Percentiles rank a stretch among this genome's conserved stretches.
Evolutionary conservation across 2,888 invertebrate genomes (phyloP).

Genomic region (Ochlodes sylvanus): DNA sequence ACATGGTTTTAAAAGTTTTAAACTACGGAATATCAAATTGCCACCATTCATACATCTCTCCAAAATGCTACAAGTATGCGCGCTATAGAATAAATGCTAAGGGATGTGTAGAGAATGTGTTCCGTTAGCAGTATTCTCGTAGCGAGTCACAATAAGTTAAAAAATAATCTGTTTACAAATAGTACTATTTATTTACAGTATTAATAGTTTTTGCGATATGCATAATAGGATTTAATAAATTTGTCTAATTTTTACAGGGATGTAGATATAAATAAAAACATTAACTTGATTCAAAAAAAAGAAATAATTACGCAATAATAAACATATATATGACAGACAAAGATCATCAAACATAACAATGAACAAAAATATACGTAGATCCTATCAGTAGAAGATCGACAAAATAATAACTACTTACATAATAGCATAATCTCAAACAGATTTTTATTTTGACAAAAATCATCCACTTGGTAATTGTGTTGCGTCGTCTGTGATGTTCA

Average conservation of each 20-base stretch:
- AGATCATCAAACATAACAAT: slow-evolving; percentile 80
- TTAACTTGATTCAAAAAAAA: slow-evolving; percentile 67
- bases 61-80: slow-evolving; percentile 56
- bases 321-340: slow-evolving; percentile 67
- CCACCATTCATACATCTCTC: slow-evolving; percentile 52
- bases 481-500: slow-evolving; percentile 20
- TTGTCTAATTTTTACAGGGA: slow-evolving; percentile 67
- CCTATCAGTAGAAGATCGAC: slow-evolving; percentile 53
- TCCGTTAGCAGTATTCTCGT: slow-evolving; percentile 37
- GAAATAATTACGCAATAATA: slow-evolving; percentile 72
- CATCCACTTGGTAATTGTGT: slow-evolving; percentile 11
- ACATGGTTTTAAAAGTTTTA: slow-evolving; percentile 50
- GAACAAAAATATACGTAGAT: slow-evolving; percentile 64
- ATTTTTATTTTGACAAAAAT: slow-evolving; percentile 25
- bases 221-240: slow-evolving; percentile 68
- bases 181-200: slow-evolving; percentile 68
- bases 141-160: slow-evolving; percentile 62
- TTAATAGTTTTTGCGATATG: slow-evolving; percentile 71
- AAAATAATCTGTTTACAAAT: slow-evolving; percentile 67
- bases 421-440: slow-evolving; percentile 74
- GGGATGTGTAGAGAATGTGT: slow-evolving; percentile 1
- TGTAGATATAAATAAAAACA: slow-evolving; percentile 78
- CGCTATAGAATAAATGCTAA: slow-evolving; percentile 21
- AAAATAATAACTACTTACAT: slow-evolving; percentile 48
- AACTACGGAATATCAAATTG: slow-evolving; percentile 56